A percentile compares a stretch with the other conserved stretches of the same genome.
phyloP scores from a whole-genome alignment of 2,113 vertebrate genomes.

The Cervus canadensis region DNA sequence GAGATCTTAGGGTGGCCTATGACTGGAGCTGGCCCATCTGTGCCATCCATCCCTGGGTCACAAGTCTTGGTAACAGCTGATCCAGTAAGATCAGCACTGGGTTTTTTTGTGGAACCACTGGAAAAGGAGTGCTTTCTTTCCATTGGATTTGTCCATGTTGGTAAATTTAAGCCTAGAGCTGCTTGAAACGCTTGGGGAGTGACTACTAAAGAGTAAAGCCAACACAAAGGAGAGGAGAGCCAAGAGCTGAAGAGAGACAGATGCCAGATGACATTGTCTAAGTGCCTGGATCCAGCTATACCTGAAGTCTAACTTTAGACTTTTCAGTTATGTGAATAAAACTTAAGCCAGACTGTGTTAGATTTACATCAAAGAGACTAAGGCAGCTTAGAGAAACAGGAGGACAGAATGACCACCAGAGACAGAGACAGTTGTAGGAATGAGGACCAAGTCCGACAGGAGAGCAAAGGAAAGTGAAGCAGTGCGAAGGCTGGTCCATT shows the following conservation, averaged over 20 bases:
- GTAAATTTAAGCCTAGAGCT: neutral
- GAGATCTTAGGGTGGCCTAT: neutral
- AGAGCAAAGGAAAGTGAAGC: neutral
- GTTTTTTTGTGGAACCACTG: neutral
- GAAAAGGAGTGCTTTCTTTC: neutral
- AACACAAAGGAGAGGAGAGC: neutral
- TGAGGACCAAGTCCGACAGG: neutral
- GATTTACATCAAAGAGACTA: neutral
- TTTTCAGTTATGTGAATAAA: slow-evolving; percentile 25
- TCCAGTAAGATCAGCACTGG: neutral
- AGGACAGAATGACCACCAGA: neutral
- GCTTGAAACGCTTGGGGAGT: neutral
- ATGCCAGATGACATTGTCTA: neutral
- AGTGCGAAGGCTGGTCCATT: neutral
- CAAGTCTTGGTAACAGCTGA: neutral
- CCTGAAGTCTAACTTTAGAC: neutral
- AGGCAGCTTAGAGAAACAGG: slow-evolving; percentile 8
- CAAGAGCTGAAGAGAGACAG: neutral
- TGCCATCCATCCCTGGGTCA: neutral
- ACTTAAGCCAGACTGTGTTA: neutral
- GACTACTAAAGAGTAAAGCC: neutral
- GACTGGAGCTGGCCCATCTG: neutral
- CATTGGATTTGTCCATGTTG: neutral
- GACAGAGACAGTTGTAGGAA: neutral
- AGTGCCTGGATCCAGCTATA: neutral